Evolutionary conservation across 2,888 invertebrate species (phyloP), one percentile per base, ranked within the genome.

Genomic region (Luffia ferchaultella): DNA sequence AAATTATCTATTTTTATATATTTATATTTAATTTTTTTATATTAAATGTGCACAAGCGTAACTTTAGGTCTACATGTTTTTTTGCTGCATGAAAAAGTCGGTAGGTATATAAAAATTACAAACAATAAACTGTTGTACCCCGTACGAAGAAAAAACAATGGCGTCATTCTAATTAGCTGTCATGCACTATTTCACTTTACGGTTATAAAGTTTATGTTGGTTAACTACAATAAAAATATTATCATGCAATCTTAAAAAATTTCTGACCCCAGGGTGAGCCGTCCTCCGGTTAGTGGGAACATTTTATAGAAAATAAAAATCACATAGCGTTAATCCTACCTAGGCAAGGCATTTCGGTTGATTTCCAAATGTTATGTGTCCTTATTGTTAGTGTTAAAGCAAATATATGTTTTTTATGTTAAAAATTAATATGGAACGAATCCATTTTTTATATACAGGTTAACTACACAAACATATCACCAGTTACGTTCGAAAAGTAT

Each of bases 181-280:
- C 30, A 30, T 30, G 30, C 30, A 30, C 30, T 30, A 30, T 30
- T 12, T 7, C 30, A 12, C 3, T 30, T 30, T 30, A 30, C 3
- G 12, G 12, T 7, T 30, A 7, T 30, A 12, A 30, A 3, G 3
- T 30, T 30, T 12, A 30, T 30, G 5, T 30, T n/a, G n/a, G n/a
- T 30, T 46, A 46, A 46, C 46, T 46, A 16, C 46, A 20, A n/a
- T 30, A 30, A n/a, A n/a, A n/a, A 16, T 41, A 41, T 16, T 18
- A 60, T 56, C 79, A 78, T 80, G 79, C 77, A 68, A 58, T 61
- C 52, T 60, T 51, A 60, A 58, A 61, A 57, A 52, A 47, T 16
- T 42, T 60, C 57, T 63, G 62, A 70, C 76, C 83, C 77, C 79
- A 73, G 67, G 73, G 48, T 65, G 75, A 78, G 75, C 74, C 72